These are phyloP conservation scores for Alloscopus bannaensis DNA, from an alignment of 2,888 invertebrate genomes.

Conservation along the genomic window DNA sequence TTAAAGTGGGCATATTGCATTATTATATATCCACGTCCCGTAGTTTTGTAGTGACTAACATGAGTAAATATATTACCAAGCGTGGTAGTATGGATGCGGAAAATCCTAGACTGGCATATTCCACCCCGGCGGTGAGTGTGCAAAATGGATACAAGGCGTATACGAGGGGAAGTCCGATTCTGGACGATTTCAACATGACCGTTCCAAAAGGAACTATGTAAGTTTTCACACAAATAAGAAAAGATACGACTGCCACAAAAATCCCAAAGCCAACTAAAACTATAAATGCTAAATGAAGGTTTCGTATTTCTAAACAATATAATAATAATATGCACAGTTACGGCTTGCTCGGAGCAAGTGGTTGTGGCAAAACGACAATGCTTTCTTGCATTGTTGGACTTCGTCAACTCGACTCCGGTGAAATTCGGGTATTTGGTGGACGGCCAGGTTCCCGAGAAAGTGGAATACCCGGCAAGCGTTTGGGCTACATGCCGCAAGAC, in stretches of 20 bases:
- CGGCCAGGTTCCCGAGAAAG: constrained; percentile 75
- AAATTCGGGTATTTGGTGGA: constrained; percentile 75
- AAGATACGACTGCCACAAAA: too few relatives aligned
- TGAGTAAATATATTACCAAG: too few relatives aligned
- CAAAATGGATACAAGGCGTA: constrained; percentile 92
- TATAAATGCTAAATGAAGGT: too few relatives aligned
- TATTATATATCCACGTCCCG: too few relatives aligned
- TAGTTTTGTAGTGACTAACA: too few relatives aligned
- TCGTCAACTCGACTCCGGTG: constrained; percentile 75
- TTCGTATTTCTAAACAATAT: too few relatives aligned
- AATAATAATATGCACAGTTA: constrained; percentile 85
- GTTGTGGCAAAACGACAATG: constrained; percentile 81
- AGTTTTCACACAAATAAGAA: too few relatives aligned
- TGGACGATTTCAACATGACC: constrained; percentile 93
- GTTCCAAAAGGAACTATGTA: constrained; percentile 95
- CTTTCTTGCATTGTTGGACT: constrained; percentile 75
- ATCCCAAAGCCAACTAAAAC: too few relatives aligned
- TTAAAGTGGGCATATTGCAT: too few relatives aligned
- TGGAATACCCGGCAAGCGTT: constrained; percentile 75
- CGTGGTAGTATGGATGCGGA: too few relatives aligned
- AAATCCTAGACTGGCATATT: constrained; percentile 1
- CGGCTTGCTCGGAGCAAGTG: constrained; percentile 93
- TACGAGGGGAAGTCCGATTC: constrained; percentile 89
- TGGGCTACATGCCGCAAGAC: constrained; percentile 76
- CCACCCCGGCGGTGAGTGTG: constrained; percentile 84